Base-by-base conservation (phyloP, 2,113 vertebrate species). In the Camelus dromedarius region DNA sequence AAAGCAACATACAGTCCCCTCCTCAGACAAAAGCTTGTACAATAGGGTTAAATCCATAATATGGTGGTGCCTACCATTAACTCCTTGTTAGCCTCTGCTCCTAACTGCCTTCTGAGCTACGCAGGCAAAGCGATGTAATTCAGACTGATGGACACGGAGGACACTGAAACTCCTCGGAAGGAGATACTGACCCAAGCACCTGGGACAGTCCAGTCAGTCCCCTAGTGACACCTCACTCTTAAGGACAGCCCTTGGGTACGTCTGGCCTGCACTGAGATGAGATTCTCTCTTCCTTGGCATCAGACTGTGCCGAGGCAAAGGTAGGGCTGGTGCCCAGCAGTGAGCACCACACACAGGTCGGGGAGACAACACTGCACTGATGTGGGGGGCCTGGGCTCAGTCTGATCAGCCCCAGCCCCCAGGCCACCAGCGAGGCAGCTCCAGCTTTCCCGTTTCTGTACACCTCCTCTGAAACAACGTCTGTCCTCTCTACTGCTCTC, bases 241-340 rank as follows among this genome's bases (percentile, higher is more conserved):
- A 42, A 73, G 30, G 12, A 54, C 15, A 70, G 12, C 11, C 93
- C 26, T n/a, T 83, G 42, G 18, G 42, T 30, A 19, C 1, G 0
- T 19, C 76, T 16, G 13, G 13, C 48, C 58, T 50, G 60, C 91
- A 6, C 6, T 82, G 18, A 85, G 12, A 77, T 85, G 42, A 50
- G 11, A 79, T 52, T 64, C 16, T 96, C 50, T 88, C 81, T 56
- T 96, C 69, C 18, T 87, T 76, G 48, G 13, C 42, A 54, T 69
- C 15, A 62, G 75, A 93, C 14, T 18, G 26, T 19, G 4, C 22
- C 72, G 30, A 54, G 26, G 66, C 60, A 58, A 86, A 50, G 19
- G 28, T 4, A 26, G 42, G 13, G 56, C 30, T 16, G 9, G 20
- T 56, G 26, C 30, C 52, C 30, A 4, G 9, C 67, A 16, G 8